Base-by-base conservation (phyloP, 2,888 invertebrate genomes). In the Aphidoletes aphidimyza region DNA sequence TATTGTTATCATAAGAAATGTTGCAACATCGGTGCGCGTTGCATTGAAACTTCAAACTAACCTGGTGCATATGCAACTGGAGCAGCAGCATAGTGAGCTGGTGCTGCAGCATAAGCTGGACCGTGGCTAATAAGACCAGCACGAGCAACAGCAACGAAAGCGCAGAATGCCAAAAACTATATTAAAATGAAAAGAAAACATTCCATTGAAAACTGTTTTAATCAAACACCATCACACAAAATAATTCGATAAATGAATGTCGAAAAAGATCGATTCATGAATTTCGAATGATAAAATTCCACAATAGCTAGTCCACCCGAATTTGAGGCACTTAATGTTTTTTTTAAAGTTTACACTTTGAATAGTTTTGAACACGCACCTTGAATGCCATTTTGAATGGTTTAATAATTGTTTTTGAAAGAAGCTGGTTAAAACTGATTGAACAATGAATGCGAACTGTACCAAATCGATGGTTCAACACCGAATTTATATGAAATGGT, bases 111-210 rank as follows among this genome's bases (percentile, higher is more conserved):
- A 81, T 85, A 85, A 5, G 84, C 85, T 84, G 85, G 86, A 42
- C 86, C 83, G 30, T 86, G 86, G 84, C 86, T 86, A 85, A 87
- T 45, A 84, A 86, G 84, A 39, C 87, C 87, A 45, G 86, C 87
- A n/a, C 86, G 78, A 78, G 87, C 87, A 6, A 87, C 85, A 78
- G 87, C 86, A 14, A 87, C 86, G 87, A 87, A n/a, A 87, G 87
- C 85, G 83, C 86, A 86, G 87, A 87, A 86, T 42, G 86, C 83
- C 34, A 88, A 87, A 86, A 88, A 87, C 87, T 87, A 54, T 36
- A 84, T 81, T 0, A 30, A 47, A 42, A 83, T 26, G 9, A 37
- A 81, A 26, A 26, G 30, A n/a, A n/a, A n/a, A n/a, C n/a, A 19
- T 36, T 30, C 5, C 1, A 26, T 30, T 69, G 0, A 26, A 69